These are phyloP conservation scores for Trimorus sp. DNA, from an alignment of 2,888 invertebrate species.

Conservation along the genomic window DNA sequence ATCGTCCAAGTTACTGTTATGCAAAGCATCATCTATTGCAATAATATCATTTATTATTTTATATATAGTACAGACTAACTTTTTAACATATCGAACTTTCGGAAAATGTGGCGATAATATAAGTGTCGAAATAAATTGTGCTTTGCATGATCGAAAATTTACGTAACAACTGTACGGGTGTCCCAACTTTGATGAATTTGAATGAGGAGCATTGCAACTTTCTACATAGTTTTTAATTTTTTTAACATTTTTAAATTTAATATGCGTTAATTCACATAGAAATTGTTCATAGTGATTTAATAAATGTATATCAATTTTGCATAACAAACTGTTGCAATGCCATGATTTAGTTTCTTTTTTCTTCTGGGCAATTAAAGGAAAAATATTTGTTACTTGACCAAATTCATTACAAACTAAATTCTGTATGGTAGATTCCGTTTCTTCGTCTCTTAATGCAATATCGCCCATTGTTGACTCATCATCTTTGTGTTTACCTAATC, in stretches of 20 bases:
- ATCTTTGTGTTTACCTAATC: not conserved
- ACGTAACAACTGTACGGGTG: constrained; percentile 36
- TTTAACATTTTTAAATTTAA: not conserved
- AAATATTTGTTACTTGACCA: constrained; percentile 1
- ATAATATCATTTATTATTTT: not conserved
- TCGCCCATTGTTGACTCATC: not conserved
- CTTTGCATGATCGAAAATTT: constrained; percentile 48
- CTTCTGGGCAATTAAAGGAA: not conserved
- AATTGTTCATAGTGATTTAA: constrained; percentile 8
- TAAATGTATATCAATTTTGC: constrained; percentile 8
- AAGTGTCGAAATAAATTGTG: constrained; percentile 60
- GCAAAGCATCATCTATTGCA: not conserved
- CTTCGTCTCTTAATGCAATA: not conserved
- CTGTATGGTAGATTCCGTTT: not conserved
- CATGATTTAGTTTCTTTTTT: constrained; percentile 8
- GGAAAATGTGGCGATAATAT: not conserved
- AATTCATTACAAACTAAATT: constrained; percentile 6
- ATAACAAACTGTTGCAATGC: constrained; percentile 1
- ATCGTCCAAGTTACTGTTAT: constrained; percentile 1
- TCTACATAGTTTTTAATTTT: not conserved
- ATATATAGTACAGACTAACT: constrained; percentile 21
- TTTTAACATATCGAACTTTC: not conserved
- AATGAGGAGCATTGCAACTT: constrained; percentile 1
- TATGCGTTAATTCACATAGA: not conserved
- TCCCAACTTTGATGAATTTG: constrained; percentile 4